Evolutionary conservation across 2,797 vertebrate genomes (phyloP).

Genomic region (Eurystomus glaucurus): DNA sequence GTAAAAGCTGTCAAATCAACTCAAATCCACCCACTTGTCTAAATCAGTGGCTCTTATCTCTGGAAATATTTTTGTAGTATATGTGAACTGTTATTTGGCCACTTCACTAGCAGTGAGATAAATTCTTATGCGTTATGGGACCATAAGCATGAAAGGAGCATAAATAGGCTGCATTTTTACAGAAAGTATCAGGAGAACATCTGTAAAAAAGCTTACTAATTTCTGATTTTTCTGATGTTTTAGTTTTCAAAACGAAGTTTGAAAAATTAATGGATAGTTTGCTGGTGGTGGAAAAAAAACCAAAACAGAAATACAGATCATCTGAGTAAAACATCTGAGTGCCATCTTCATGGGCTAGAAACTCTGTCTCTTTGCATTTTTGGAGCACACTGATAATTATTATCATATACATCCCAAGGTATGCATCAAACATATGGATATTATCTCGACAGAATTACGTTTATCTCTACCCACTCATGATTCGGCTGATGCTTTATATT

Average conservation of each 20-base stretch:
- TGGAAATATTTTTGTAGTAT: neutral
- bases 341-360: neutral
- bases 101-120: neutral
- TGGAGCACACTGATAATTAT: neutral
- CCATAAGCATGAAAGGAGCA: neutral
- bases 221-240: neutral
- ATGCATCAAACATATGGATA: neutral
- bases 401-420: neutral
- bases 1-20: neutral
- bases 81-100: neutral
- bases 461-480: neutral
- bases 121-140: neutral
- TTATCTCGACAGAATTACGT: neutral
- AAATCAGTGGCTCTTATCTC: neutral
- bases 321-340: neutral
- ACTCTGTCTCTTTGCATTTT: neutral
- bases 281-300: neutral
- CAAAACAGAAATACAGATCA: neutral
- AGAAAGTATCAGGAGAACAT: neutral
- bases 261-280: neutral
- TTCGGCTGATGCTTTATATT: neutral
- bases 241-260: neutral
- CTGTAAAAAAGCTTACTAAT: neutral
- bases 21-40: neutral
- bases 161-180: neutral